phyloP scores from a whole-genome alignment of 1,140 invertebrate species.

The Gyrodactylus salaris region DNA sequence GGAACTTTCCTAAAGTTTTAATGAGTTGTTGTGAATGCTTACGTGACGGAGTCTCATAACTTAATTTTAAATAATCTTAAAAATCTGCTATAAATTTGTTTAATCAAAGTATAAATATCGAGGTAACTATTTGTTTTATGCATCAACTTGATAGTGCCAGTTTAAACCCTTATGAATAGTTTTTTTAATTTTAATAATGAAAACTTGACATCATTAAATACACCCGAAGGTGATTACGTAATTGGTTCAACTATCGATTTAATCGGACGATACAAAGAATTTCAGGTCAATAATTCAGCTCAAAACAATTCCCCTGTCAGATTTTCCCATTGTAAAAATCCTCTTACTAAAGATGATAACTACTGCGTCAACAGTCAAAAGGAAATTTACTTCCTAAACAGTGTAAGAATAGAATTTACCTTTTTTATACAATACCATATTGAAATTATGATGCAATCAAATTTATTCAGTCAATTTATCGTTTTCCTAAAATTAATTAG shows the following conservation, averaged over 20 bases:
- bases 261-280: neutral
- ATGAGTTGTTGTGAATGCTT: neutral
- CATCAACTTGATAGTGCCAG: too few relatives aligned
- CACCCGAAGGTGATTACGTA: neutral
- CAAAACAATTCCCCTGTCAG: neutral
- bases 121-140: too few relatives aligned
- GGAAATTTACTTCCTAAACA: neutral
- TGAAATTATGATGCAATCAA: too few relatives aligned
- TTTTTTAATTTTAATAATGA: too few relatives aligned
- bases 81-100: neutral
- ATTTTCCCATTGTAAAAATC: neutral
- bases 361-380: neutral
- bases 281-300: neutral
- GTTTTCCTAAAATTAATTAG: too few relatives aligned
- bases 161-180: too few relatives aligned
- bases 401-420: neutral
- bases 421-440: too few relatives aligned
- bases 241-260: neutral
- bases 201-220: neutral
- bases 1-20: neutral
- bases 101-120: neutral
- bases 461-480: too few relatives aligned
- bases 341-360: neutral
- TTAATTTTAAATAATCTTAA: neutral
- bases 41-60: neutral